A percentile compares a stretch with the other conserved stretches of the same genome.
Evolutionary conservation across 2,113 vertebrate species (phyloP).

Genomic region (Indicator maculatus): DNA sequence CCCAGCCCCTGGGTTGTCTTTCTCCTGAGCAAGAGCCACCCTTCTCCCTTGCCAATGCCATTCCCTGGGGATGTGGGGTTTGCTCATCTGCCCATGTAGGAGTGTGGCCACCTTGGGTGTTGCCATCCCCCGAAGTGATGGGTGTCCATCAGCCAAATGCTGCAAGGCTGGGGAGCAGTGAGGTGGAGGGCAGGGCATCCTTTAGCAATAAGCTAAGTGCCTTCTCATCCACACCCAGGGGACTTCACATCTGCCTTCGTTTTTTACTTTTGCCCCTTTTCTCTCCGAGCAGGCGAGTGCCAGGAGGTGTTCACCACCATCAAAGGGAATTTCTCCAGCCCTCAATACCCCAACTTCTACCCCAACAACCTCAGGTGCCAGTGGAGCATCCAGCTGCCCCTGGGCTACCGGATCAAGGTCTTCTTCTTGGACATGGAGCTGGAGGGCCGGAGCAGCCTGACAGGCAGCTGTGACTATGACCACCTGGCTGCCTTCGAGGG

Average conservation of each 20-base stretch:
- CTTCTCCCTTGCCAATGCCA: background rate
- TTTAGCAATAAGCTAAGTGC: background rate
- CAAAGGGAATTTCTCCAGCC: conserved; percentile 92
- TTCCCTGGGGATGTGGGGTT: background rate
- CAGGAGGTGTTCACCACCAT: conserved; percentile 86
- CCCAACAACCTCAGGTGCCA: conserved; percentile 98
- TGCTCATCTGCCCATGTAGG: background rate
- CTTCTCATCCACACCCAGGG: background rate
- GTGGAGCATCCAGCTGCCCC: conserved; percentile 83
- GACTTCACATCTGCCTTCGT: background rate
- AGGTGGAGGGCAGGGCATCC: background rate
- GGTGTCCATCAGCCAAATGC: accelerated
- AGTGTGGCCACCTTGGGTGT: background rate
- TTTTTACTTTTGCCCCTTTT: background rate
- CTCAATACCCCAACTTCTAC: conserved; percentile 89
- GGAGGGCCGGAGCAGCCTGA: conserved; percentile 89
- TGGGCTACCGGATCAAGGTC: conserved; percentile 86
- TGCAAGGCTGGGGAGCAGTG: background rate
- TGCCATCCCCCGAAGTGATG: background rate
- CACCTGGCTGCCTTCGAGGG: conserved; percentile 86
- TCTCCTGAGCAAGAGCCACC: background rate
- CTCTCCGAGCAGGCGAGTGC: conserved; percentile 83
- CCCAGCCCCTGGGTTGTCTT: background rate
- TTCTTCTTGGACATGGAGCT: conserved; percentile 89
- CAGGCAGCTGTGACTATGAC: conserved; percentile 88